phyloP scores from a whole-genome alignment of 2,888 invertebrate species.

The Cancer borealis region DNA sequence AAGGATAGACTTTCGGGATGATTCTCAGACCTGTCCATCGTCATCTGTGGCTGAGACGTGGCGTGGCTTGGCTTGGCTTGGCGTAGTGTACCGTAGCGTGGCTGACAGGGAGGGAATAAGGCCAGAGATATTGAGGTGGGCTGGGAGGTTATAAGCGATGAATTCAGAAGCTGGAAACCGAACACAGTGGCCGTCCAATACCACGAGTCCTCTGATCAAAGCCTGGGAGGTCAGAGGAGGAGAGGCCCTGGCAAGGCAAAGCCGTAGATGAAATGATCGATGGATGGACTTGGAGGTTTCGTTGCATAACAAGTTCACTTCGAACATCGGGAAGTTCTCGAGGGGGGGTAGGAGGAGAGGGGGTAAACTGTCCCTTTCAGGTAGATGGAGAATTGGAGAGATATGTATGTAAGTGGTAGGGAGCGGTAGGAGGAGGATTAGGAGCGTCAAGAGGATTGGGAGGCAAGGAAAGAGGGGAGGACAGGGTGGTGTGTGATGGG shows the following conservation, averaged over 20 bases:
- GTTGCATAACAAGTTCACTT: slow-evolving; percentile 16
- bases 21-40: slow-evolving; percentile 3
- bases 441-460: not conserved
- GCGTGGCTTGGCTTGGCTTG: not conserved
- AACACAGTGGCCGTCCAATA: slow-evolving; percentile 28
- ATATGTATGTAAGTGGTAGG: not conserved
- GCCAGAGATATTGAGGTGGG: not conserved
- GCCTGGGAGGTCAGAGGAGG: not conserved
- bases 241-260: not conserved
- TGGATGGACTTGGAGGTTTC: not conserved
- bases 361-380: not conserved
- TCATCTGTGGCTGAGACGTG: not conserved
- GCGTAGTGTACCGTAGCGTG: not conserved
- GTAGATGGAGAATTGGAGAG: slow-evolving; percentile 25
- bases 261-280: not conserved
- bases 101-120: not conserved
- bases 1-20: not conserved
- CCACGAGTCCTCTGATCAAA: not conserved
- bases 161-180: not conserved
- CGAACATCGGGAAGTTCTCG: not conserved
- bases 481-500: not conserved
- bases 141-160: not conserved
- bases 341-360: not conserved
- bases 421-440: not conserved
- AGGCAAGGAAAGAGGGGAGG: not conserved